A percentile compares a stretch with the other conserved stretches of the same genome.
Evolutionary conservation across 2,797 vertebrate species (phyloP).

Genomic region (Sparidentex hasta): DNA sequence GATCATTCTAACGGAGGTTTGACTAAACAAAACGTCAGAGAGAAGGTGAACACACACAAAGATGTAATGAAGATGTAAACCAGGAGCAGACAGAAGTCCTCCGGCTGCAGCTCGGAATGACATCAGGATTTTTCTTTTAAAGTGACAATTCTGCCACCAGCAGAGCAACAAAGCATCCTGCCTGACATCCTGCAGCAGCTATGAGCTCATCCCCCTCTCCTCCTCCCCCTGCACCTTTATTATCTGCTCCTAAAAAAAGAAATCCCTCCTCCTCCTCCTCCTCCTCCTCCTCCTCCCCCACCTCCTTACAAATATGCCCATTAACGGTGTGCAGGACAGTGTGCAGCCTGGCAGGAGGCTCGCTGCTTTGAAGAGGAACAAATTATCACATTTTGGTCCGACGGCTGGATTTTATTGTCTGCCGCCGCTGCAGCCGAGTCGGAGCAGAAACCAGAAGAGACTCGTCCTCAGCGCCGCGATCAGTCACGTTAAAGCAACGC

Average conservation of each 20-base stretch:
- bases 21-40: background rate
- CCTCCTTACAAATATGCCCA: constrained; percentile 46
- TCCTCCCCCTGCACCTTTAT: constrained; percentile 52
- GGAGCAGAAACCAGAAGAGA: background rate
- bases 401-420: constrained; percentile 29
- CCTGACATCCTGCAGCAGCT: constrained; percentile 57
- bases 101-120: background rate
- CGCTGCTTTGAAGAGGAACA: constrained; percentile 42
- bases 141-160: constrained; percentile 39
- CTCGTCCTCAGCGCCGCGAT: background rate
- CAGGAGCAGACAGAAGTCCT: background rate
- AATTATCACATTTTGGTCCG: constrained; percentile 28
- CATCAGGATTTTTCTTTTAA: constrained; percentile 7
- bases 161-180: constrained; percentile 54
- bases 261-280: background rate
- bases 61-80: background rate
- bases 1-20: background rate
- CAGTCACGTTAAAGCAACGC: background rate
- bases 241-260: constrained; percentile 66
- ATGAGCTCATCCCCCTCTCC: constrained; percentile 64
- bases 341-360: constrained; percentile 49
- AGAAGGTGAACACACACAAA: too few species aligned
- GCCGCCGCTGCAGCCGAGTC: constrained; percentile 2
- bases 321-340: constrained; percentile 43
- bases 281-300: constrained; percentile 27